Evolutionary conservation across 2,113 vertebrate genomes (phyloP).

Genomic region (Panthera leo): DNA sequence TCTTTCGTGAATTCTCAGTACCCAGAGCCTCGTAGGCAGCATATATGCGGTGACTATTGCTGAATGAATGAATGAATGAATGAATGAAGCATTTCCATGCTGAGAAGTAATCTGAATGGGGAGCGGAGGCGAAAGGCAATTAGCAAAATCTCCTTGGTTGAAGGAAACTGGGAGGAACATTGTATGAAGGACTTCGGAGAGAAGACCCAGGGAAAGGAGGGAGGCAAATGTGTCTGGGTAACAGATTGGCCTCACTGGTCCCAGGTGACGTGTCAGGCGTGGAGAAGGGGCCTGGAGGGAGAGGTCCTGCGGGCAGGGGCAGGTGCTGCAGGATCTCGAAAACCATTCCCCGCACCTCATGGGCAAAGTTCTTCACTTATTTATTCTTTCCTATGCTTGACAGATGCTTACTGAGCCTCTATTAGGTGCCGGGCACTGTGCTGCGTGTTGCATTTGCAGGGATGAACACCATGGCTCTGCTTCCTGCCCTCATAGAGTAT

Average conservation of each 20-base stretch:
- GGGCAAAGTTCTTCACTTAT: neutral
- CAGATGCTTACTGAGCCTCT: neutral
- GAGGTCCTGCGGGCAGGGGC: fast-evolving
- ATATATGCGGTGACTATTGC: neutral
- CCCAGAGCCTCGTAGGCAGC: fast-evolving
- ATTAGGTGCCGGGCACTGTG: neutral
- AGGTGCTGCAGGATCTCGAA: neutral
- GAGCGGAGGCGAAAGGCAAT: neutral
- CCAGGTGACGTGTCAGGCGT: neutral
- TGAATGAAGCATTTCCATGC: neutral
- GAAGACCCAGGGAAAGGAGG: neutral
- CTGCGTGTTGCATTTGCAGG: neutral
- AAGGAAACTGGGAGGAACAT: neutral
- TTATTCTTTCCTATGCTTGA: neutral
- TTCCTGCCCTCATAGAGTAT: neutral
- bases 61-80: neutral
- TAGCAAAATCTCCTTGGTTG: neutral
- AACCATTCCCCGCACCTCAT: neutral
- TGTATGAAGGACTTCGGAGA: neutral
- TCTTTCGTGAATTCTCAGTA: neutral
- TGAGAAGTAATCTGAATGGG: neutral
- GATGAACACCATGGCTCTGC: neutral
- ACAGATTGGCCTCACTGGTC: neutral
- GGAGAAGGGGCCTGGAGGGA: neutral
- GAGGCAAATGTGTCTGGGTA: neutral